A percentile compares a stretch with the other conserved stretches of the same genome.
Evolutionary conservation across 2,797 vertebrate species (phyloP).

Genomic region (Prionace glauca): DNA sequence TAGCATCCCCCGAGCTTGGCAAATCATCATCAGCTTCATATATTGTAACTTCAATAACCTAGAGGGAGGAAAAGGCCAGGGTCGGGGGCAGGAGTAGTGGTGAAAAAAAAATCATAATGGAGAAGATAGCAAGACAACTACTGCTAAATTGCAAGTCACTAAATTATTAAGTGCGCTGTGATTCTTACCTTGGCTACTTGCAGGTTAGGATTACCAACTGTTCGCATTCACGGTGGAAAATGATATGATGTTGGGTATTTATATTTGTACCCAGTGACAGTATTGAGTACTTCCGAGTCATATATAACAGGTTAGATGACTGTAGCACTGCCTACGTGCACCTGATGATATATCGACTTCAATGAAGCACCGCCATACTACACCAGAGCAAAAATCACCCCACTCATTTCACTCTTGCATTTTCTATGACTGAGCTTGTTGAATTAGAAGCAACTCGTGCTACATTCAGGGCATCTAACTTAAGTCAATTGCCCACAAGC

Average conservation of each 20-base stretch:
- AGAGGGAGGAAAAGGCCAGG: conserved; percentile 35
- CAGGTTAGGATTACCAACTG: conserved; percentile 32
- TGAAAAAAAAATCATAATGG: background rate
- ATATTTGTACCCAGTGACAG: conserved; percentile 21
- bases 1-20: conserved; percentile 82
- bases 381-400: conserved; percentile 22
- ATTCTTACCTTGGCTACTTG: conserved; percentile 30
- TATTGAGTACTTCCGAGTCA: background rate
- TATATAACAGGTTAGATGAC: background rate
- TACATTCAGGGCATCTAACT: conserved; percentile 38
- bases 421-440: conserved; percentile 31
- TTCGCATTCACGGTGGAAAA: conserved; percentile 29
- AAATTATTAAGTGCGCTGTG: background rate
- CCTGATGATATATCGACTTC: background rate
- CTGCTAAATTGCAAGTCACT: background rate
- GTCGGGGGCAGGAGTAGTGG: background rate
- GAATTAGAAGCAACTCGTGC: conserved; percentile 29
- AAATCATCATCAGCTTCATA: conserved; percentile 76
- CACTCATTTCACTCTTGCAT: conserved; percentile 22
- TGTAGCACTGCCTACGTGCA: background rate
- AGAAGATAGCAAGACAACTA: background rate
- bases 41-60: conserved; percentile 51
- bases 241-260: background rate
- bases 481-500: conserved; percentile 36
- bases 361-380: background rate